A percentile compares a stretch with the other conserved stretches of the same genome.
phyloP scores from a whole-genome alignment of 1,140 invertebrate species.

The Sycobia sp. region DNA sequence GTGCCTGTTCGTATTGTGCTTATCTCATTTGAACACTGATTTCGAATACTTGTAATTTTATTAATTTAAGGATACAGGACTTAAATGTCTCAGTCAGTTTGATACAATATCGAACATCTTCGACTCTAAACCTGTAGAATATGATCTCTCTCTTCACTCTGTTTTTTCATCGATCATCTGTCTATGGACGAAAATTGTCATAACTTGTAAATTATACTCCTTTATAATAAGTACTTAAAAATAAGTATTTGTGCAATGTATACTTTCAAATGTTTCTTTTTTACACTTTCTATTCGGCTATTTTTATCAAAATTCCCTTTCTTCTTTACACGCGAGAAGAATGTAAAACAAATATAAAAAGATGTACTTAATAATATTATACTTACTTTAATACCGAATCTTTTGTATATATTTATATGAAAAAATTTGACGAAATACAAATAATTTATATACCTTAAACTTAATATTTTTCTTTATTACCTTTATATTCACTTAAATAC shows the following conservation, averaged over 20 bases:
- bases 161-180: constrained; percentile 21
- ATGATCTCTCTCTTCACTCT: constrained; percentile 33
- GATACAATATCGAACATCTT: constrained; percentile 22
- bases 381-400: constrained; percentile 47
- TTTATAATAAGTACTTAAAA: too few relatives aligned
- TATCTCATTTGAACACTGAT: constrained; percentile 29
- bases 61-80: constrained; percentile 34
- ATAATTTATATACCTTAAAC: constrained; percentile 60
- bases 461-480: constrained; percentile 8
- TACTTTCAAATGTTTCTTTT: constrained; percentile 51
- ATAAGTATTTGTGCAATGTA: constrained; percentile 58
- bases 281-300: constrained; percentile 40
- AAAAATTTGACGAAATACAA: constrained; percentile 57
- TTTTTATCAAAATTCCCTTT: too few relatives aligned
- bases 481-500: too few relatives aligned
- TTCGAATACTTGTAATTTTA: constrained; percentile 36
- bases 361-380: constrained; percentile 39
- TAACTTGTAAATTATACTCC: constrained; percentile 44
- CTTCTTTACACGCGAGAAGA: constrained; percentile 44
- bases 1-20: constrained; percentile 56
- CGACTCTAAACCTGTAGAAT: constrained; percentile 24
- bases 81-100: constrained; percentile 28
- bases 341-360: constrained; percentile 32
- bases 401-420: constrained; percentile 62
- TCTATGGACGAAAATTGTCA: constrained; percentile 18